phyloP scores from a whole-genome alignment of 2,113 vertebrate genomes.

The Epinephelus lanceolatus region DNA sequence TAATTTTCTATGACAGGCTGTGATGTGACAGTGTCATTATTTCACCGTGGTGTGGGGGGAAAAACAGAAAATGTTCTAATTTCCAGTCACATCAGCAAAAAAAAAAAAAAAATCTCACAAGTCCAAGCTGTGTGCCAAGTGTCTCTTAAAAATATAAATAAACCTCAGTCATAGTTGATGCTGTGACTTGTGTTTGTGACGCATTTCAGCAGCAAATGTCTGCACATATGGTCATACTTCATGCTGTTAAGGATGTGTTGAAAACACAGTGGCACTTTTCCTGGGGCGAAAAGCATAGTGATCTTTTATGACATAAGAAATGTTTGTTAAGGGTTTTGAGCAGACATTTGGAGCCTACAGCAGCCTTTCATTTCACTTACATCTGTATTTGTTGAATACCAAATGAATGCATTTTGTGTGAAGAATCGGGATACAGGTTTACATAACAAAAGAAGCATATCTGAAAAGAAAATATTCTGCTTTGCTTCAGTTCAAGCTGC shows the following conservation, averaged over 20 bases:
- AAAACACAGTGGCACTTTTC: constrained; percentile 6
- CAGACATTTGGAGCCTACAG: constrained; percentile 1
- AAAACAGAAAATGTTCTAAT: background rate
- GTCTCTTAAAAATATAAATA: constrained; percentile 1
- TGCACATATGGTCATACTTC: constrained; percentile 11
- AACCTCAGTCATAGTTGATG: background rate
- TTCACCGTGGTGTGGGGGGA: background rate
- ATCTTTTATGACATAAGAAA: constrained; percentile 12
- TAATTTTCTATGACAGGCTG: background rate
- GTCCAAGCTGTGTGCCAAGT: background rate
- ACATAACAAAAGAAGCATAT: constrained; percentile 23
- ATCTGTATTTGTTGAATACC: constrained; percentile 22
- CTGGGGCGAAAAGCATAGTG: background rate
- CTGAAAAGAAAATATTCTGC: constrained; percentile 14
- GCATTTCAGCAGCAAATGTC: background rate
- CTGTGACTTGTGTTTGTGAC: constrained; percentile 7
- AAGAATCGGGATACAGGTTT: constrained; percentile 24
- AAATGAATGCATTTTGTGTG: background rate
- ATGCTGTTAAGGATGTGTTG: background rate
- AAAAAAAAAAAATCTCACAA: background rate
- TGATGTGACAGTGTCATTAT: background rate
- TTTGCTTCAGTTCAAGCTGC: constrained; percentile 28
- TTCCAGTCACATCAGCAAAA: background rate
- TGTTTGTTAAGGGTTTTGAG: constrained; percentile 25
- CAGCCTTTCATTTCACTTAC: constrained; percentile 11